Evolutionary conservation across 2,797 vertebrate species (phyloP), one percentile per base, ranked within the genome.

Genomic region (Euthynnus affinis): DNA sequence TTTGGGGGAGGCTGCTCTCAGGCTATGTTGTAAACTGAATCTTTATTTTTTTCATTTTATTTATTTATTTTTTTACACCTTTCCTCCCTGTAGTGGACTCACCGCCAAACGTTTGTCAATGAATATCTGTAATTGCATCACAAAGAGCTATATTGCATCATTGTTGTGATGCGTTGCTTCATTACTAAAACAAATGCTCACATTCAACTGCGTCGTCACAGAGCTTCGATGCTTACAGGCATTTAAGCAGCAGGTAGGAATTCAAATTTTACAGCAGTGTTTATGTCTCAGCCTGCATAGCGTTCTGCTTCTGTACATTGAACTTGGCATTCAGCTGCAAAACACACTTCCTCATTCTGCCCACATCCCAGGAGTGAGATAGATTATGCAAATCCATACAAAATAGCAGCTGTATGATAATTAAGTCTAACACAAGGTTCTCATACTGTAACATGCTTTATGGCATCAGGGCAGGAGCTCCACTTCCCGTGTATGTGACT

Each of bases 341-440:
- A 71, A 51, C 52, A 66, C 22, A 62, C 48, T 48, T 72, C 65
- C 25, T 74, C 32, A 17, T 64, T 65, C 23, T 58, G 52, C 60
- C 56, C 52, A 29, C 42, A 10, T 74, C 23, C 14, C 55, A 46
- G 27, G 23, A 57, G 46, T 42, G 4, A 63, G 72, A 71, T 51
- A 51, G 42, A 64, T 78, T 9, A 75, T 78, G 76, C 32, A 75
- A 44, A 80, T 81, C 44, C 56, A 76, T 81, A 76, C 75, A 75
- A 71, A 86, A 58, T 23, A 81, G 61, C 74, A 69, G 53, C 77
- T 78, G 49, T 48, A 32, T 61, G 73, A 63, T 68, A 52, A 42
- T 27, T 51, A 40, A 23, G 58, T n/a, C 23, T 23, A 46, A 15
- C 58, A 60, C 48, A 22, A 44, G 22, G 71, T 67, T 77, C 44